Percentiles rank a stretch among this genome's conserved stretches.
Conservation (phyloP, 2,888 invertebrate genomes). For the Willowsia nigromaculata region DNA sequence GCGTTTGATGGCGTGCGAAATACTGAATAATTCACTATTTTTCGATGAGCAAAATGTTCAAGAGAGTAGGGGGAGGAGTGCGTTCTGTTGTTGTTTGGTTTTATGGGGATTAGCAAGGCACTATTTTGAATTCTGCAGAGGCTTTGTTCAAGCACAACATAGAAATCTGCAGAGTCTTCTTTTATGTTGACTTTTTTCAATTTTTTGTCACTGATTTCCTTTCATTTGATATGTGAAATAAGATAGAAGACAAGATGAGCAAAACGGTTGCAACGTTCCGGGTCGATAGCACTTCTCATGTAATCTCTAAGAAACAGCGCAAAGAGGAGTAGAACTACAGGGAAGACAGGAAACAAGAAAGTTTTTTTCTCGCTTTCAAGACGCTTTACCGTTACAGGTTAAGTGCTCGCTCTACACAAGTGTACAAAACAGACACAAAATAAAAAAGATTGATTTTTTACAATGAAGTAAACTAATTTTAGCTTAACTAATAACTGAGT, state of each 20-base stretch:
- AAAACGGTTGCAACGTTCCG: slow-evolving; percentile 26
- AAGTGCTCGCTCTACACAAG: not conserved
- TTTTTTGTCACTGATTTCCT: not conserved
- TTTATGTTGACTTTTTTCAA: too few relatives aligned
- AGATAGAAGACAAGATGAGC: not conserved
- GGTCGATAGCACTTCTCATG: slow-evolving; percentile 60
- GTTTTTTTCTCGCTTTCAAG: slow-evolving; percentile 32
- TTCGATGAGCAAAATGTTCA: not conserved
- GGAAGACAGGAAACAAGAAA: slow-evolving; percentile 30
- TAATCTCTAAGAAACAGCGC: not conserved
- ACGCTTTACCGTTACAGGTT: not conserved
- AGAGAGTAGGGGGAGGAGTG: not conserved
- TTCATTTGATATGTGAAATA: not conserved
- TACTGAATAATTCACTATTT: slow-evolving; percentile 19
- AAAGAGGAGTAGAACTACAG: not conserved
- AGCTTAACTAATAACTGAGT: not conserved
- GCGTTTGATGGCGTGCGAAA: slow-evolving; percentile 19
- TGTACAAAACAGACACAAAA: not conserved
- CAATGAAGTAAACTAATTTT: slow-evolving; percentile 59
- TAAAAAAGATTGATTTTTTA: slow-evolving; percentile 42
- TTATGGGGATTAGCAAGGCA: not conserved
- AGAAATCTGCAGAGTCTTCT: not conserved
- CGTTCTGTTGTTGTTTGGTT: not conserved
- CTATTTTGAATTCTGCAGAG: not conserved
- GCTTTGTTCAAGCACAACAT: not conserved